Evolutionary conservation across 2,888 invertebrate genomes (phyloP).

Genomic region (Metellina segmentata): DNA sequence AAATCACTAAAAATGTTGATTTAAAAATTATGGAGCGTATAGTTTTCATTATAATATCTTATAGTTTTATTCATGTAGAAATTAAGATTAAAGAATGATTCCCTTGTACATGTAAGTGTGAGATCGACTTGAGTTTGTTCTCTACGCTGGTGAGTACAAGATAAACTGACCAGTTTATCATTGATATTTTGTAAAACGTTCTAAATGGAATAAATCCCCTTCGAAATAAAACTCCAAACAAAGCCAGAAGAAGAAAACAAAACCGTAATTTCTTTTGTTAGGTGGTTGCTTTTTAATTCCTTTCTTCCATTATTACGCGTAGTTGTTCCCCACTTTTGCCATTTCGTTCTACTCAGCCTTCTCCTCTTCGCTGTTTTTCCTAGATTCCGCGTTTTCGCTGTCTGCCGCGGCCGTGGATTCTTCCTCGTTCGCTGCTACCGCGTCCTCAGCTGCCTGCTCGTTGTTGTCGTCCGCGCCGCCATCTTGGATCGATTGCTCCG

Average conservation of each 20-base stretch:
- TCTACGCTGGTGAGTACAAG: conserved; percentile 58
- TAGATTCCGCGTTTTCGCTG: conserved; percentile 70
- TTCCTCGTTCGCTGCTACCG: conserved; percentile 36
- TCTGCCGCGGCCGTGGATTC: conserved; percentile 43
- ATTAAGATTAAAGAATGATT: too few relatives aligned
- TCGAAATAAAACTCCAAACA: conserved; percentile 58
- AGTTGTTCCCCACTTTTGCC: not conserved
- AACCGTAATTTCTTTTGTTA: conserved; percentile 38
- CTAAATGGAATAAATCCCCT: conserved; percentile 63
- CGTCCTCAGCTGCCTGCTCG: conserved; percentile 36
- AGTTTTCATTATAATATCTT: too few relatives aligned
- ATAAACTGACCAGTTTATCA: conserved; percentile 34
- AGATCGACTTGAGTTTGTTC: not conserved
- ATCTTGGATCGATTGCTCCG: conserved; percentile 65
- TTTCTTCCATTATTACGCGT: not conserved
- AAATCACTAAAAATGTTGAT: too few relatives aligned
- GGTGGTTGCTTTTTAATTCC: not conserved
- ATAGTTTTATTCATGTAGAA: too few relatives aligned
- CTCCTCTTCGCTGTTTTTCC: conserved; percentile 67
- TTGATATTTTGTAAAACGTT: conserved; percentile 68
- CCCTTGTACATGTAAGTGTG: too few relatives aligned
- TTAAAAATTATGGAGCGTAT: too few relatives aligned
- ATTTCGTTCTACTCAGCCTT: conserved; percentile 51
- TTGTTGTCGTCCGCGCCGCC: conserved; percentile 53
- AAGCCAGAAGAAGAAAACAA: conserved; percentile 62